Evolutionary conservation across 2,888 invertebrate species (phyloP), one percentile per base, ranked within the genome.

Genomic region (Tetrapedia diversipes): DNA sequence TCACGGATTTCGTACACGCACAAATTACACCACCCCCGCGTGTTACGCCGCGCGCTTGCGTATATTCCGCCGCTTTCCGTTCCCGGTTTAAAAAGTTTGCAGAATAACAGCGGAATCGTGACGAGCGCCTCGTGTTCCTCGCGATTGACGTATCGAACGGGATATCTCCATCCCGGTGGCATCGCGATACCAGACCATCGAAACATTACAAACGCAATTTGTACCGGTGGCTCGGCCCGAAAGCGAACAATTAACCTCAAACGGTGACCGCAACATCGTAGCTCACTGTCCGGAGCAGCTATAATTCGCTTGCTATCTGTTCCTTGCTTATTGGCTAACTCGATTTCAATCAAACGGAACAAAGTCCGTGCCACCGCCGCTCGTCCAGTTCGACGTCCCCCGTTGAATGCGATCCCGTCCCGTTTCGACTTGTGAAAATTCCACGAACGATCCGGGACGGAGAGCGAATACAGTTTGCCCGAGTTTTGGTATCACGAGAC

Each of bases 241-340:
- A 75, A 81, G 68, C 60, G 69, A 67, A 81, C 74, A 66, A 81
- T 81, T 81, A 79, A 81, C 67, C 67, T 41, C 61, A 56, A 63
- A 76, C 60, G 56, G 47, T 73, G 34, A 54, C 57, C 45, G 59
- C 72, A 16, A 53, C 19, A 72, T 72, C 72, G 75, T 32, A 59
- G 43, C 53, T 59, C 72, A 61, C 68, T 39, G 68, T 39, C 32
- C 24, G 14, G 45, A 34, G 37, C 43, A 43, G 34, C 56, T 63
- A 54, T 56, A 63, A 65, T 22, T 29, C 41, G 34, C 11, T n/a
- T 37, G 54, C 56, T 24, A 56, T 43, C 47, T 27, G 73, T 67
- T 61, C 49, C 73, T 73, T 73, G 72, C 47, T 68, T 61, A 67
- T 57, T 45, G 63, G 51, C 43, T 68, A 61, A 56, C 45, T 73